phyloP scores from a whole-genome alignment of 2,888 invertebrate species.

The Phymatocera aterrima region DNA sequence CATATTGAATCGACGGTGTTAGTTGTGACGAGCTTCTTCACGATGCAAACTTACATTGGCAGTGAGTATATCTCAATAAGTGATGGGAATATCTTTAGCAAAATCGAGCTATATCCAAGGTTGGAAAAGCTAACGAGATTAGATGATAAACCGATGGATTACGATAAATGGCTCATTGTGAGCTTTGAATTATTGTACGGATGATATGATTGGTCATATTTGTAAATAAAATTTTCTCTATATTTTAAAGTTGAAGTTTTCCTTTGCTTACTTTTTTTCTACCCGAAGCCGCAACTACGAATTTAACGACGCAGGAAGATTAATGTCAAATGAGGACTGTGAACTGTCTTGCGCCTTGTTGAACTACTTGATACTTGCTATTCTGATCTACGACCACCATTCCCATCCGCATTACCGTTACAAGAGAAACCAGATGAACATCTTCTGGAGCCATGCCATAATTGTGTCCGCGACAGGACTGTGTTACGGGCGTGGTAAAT shows the following conservation, averaged over 20 bases:
- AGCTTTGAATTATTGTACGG: not conserved
- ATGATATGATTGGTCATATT: not conserved
- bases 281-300: not conserved
- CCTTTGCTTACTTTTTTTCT: not conserved
- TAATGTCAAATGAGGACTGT: not conserved
- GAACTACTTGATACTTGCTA: not conserved
- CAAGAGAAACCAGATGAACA: not conserved
- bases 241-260: not conserved
- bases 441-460: conserved; percentile 31
- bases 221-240: not conserved
- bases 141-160: not conserved
- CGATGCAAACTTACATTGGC: not conserved
- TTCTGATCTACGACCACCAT: not conserved
- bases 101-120: not conserved
- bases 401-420: not conserved
- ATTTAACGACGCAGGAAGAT: not conserved
- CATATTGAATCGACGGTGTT: not conserved
- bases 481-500: not conserved
- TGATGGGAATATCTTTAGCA: not conserved
- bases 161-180: not conserved
- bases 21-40: not conserved
- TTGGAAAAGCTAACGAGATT: not conserved
- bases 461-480: conserved; percentile 30
- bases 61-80: not conserved
- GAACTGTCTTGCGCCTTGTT: not conserved